Conservation (phyloP, 2,113 vertebrate species). For the Cyanoderma ruficeps region DNA sequence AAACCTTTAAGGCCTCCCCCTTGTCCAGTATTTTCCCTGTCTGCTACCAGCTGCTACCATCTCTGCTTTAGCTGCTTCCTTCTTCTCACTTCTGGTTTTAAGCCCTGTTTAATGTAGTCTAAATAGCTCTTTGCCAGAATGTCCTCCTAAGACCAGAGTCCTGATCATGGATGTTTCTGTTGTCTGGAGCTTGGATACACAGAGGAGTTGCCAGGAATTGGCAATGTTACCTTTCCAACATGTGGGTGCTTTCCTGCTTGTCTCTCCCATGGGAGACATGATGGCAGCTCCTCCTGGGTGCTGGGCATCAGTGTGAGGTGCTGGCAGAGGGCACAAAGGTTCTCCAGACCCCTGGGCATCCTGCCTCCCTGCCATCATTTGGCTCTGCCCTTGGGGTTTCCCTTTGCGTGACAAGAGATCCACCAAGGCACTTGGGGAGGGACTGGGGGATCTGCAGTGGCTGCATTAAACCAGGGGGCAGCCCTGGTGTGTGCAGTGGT, state of each 20-base stretch:
- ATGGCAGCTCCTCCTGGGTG: background rate
- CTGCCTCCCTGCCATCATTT: background rate
- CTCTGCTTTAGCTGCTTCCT: background rate
- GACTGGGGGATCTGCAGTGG: too few species aligned
- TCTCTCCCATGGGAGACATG: fast-evolving
- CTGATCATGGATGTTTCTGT: background rate
- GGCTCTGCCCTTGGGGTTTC: background rate
- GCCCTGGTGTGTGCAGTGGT: background rate
- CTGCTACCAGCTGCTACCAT: background rate
- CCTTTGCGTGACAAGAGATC: fast-evolving
- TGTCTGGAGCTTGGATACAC: background rate
- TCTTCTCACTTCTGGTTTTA: background rate
- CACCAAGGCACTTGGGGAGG: background rate
- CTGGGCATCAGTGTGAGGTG: background rate
- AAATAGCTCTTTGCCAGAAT: background rate
- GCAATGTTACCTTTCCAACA: background rate
- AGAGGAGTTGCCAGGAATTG: background rate
- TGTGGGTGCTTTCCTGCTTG: background rate
- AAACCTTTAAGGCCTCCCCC: background rate
- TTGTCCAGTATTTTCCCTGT: background rate
- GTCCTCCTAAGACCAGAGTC: background rate
- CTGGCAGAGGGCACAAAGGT: background rate
- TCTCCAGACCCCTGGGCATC: background rate
- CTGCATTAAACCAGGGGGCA: background rate
- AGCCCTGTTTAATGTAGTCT: background rate